phyloP scores from a whole-genome alignment of 2,113 vertebrate species.

The Myanophis thanlyinensis region DNA sequence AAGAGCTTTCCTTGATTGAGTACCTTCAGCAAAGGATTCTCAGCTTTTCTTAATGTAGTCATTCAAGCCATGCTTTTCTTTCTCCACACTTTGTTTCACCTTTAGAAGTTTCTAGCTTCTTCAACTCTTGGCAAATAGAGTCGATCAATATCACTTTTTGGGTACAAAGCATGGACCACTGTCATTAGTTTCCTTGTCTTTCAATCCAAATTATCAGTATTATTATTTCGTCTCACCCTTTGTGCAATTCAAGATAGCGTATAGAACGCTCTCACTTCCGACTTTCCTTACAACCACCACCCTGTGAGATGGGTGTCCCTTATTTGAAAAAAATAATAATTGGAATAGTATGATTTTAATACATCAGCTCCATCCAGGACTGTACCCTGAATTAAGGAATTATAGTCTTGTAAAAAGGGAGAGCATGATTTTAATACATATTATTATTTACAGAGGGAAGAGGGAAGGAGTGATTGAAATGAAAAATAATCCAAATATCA shows the following conservation, averaged over 20 bases:
- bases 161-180: not conserved
- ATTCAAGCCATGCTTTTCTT: not conserved
- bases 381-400: not conserved
- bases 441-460: not conserved
- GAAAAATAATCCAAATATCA: not conserved
- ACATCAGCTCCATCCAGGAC: not conserved
- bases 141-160: too few species aligned
- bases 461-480: not conserved
- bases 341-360: not conserved
- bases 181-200: not conserved
- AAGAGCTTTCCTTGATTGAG: not conserved
- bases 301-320: not conserved
- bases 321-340: not conserved
- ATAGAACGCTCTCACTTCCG: not conserved
- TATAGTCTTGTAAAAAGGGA: not conserved
- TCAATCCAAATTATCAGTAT: not conserved
- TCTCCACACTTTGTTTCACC: not conserved
- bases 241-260: not conserved
- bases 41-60: not conserved
- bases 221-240: not conserved
- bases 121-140: not conserved
- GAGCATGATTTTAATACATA: not conserved
- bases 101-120: not conserved
- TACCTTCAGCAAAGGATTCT: not conserved
- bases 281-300: not conserved